Evolutionary conservation across 2,113 vertebrate genomes (phyloP).

Genomic region (Aphelocoma coerulescens): DNA sequence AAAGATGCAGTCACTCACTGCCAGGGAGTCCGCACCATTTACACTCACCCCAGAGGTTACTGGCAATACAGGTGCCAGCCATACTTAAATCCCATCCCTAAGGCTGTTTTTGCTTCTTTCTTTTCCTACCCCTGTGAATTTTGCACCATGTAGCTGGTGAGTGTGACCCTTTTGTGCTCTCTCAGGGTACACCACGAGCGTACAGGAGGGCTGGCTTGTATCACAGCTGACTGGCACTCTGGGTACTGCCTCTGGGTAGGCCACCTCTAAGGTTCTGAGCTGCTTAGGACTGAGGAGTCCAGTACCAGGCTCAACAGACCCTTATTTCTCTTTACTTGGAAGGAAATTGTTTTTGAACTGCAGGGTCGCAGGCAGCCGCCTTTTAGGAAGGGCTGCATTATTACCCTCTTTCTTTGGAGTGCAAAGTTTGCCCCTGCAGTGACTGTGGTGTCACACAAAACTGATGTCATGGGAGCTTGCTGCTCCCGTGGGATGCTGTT

Average conservation of each 20-base stretch:
- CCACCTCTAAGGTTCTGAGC: neutral
- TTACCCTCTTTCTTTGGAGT: neutral
- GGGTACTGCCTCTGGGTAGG: neutral
- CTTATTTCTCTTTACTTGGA: neutral
- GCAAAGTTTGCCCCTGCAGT: neutral
- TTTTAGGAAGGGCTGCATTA: neutral
- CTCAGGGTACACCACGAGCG: rapidly evolving
- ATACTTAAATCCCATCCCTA: neutral
- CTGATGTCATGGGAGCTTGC: neutral
- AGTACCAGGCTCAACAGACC: neutral
- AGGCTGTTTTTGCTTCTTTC: neutral
- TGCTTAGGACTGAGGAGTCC: neutral
- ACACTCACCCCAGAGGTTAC: neutral
- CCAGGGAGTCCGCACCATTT: neutral
- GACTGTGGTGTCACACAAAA: rapidly evolving
- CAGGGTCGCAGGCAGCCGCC: neutral
- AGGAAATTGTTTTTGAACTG: neutral
- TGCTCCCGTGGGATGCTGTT: neutral
- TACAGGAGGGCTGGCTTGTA: neutral
- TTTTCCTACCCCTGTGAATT: neutral
- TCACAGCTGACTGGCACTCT: neutral
- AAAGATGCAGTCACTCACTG: neutral
- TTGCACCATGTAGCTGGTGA: neutral
- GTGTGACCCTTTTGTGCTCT: neutral
- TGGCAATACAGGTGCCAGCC: neutral